Base-by-base conservation (phyloP, 2,797 vertebrate species). In the Clarias fuscus region DNA sequence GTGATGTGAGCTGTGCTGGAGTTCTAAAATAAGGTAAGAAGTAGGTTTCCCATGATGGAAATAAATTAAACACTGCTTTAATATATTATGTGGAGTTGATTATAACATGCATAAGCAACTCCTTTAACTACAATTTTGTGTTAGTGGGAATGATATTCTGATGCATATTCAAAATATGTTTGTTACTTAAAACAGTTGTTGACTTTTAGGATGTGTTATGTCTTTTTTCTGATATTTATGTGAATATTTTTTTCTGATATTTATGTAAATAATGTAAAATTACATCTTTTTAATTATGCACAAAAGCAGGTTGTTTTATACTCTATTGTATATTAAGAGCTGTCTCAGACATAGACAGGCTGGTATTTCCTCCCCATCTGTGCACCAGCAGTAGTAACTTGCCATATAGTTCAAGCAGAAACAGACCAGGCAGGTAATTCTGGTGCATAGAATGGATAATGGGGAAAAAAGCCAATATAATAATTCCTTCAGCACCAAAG, bases 331-430 rank as follows among this genome's bases (percentile, higher is more conserved):
- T 78, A 80, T 59, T 70, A 90, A 48, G 43, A 83, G 68, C 33
- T 68, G 20, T 70, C 73, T 85, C 70, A 84, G 58, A 83, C 73
- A 86, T 48, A 83, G 84, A 89, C 72, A 82, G 71, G 61, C 24
- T 85, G 86, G 79, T 71, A 88, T 89, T 89, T 89, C 85, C 77
- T 84, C 58, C 48, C 71, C 89, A 89, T 91, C 80, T 90, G 90
- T 85, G 78, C 79, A 56, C 84, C 88, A 90, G 84, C 53, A 70
- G 84, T 56, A 75, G 14, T 64, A 14, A 84, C 37, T 80, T 71
- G 33, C 59, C 58, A 82, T 56, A 65, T 73, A 56, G 53, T 76
- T 62, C 81, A 82, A 80, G 59, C 33, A 91, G 76, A 92, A 91
- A 76, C 84, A 89, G 88, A 92, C 81, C 86, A 79, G 84, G 76